Evolutionary conservation across 1,140 invertebrate species (phyloP), one percentile per base, ranked within the genome.

Genomic region (Ooceraea biroi): DNA sequence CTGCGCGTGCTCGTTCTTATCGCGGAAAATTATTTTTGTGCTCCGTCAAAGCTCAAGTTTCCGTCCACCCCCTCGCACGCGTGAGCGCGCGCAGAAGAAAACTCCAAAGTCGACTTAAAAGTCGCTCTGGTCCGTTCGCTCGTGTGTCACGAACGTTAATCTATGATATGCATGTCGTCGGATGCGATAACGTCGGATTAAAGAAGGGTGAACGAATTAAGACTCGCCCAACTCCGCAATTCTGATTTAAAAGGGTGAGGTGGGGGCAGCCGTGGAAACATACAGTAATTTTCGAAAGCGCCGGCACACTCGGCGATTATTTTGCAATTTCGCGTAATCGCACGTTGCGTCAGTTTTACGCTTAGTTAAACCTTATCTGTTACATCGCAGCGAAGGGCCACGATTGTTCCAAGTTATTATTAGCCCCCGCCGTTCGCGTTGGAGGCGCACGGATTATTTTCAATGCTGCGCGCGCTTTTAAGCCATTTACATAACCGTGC

Each of bases 131-230:
- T 11, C 63, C 12, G 73, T 25, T 69, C 46, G 76, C 74, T 71
- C 66, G 74, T 82, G 58, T 82, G 77, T 85, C 83, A 85, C 83
- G 60, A 85, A 82, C 57, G 58, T 46, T 82, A 82, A 66, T 82
- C 50, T 85, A 57, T 66, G 65, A 82, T 57, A 73, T 73, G 83
- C 83, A 57, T 82, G 77, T 61, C 57, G 77, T 72, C 60, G 22
- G 41, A 71, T 52, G 57, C 77, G 68, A 82, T 85, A 85, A 82
- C 60, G 77, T 61, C 69, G 61, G 69, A 83, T 85, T 76, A 61
- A 83, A 74, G 61, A 61, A 57, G 63, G 61, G 17, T 85, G 61
- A 76, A 72, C 61, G 69, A 83, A 83, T 83, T 66, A 83, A 80
- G 74, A 82, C 48, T 69, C 60, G 69, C 50, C 19, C 71, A 41